Conservation (phyloP, 1,140 invertebrate species). For the Drosophila equinoxialis region DNA sequence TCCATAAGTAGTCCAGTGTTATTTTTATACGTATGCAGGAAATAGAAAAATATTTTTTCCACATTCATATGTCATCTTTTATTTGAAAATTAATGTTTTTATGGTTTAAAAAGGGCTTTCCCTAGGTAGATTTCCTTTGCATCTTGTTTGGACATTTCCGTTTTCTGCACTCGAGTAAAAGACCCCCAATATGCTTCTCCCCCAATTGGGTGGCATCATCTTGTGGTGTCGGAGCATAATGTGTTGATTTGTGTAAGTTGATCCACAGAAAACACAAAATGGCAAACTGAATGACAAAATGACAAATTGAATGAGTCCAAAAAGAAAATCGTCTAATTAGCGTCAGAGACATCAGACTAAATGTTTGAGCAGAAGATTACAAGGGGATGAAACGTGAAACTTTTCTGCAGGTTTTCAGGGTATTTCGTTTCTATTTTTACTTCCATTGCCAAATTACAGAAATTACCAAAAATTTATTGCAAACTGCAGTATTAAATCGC, state of each 20-base stretch:
- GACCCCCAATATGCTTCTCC: not conserved
- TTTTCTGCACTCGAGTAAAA: not conserved
- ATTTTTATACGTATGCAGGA: too few species aligned
- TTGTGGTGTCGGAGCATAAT: constrained; percentile 37
- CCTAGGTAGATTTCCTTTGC: not conserved
- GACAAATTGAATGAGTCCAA: not conserved
- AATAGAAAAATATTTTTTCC: too few species aligned
- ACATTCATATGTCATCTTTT: not conserved
- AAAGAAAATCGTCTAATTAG: constrained; percentile 54
- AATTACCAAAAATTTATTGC: constrained; percentile 28
- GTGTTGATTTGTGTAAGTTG: constrained; percentile 61
- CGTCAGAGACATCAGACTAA: constrained; percentile 11
- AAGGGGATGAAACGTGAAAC: constrained; percentile 10
- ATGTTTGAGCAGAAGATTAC: not conserved
- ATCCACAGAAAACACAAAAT: constrained; percentile 44
- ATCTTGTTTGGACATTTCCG: constrained; percentile 7
- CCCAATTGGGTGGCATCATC: not conserved
- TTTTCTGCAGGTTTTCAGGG: not conserved
- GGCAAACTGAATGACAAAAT: constrained; percentile 15
- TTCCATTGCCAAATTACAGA: constrained; percentile 22
- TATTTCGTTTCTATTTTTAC: not conserved
- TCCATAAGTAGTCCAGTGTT: too few species aligned
- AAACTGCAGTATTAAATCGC: constrained; percentile 13
- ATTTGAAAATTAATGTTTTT: not conserved
- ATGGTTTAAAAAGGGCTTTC: not conserved